A percentile compares a stretch with the other conserved stretches of the same genome.
These are phyloP conservation scores for Siniperca obscura DNA, from an alignment of 2,797 vertebrate species.

Conservation along the genomic window DNA sequence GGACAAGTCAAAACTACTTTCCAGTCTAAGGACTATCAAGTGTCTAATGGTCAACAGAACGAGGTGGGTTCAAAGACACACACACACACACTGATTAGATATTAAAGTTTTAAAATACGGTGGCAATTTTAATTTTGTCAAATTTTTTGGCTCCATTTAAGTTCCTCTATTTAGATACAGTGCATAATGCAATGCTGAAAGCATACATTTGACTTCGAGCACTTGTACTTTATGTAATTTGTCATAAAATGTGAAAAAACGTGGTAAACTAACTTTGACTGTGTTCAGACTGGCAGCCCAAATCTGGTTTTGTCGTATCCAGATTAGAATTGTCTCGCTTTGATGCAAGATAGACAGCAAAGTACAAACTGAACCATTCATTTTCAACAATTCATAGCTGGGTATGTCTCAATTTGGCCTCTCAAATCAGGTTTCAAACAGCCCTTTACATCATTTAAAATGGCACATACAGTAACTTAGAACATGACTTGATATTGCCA, in stretches of 20 bases:
- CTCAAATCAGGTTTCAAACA: not conserved
- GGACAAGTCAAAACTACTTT: constrained; percentile 64
- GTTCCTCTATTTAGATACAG: not conserved
- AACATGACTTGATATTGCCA: not conserved
- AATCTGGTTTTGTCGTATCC: not conserved
- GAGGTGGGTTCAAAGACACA: constrained; percentile 57
- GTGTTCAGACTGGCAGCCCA: not conserved
- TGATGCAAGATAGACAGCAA: not conserved
- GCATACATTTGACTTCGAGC: not conserved
- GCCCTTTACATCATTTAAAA: not conserved
- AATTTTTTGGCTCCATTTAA: not conserved
- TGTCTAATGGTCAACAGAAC: constrained; percentile 72
- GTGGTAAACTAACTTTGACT: not conserved
- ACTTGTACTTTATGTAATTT: not conserved
- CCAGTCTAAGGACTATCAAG: constrained; percentile 71
- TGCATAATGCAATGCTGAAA: not conserved
- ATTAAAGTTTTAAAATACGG: not conserved
- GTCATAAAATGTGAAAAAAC: not conserved
- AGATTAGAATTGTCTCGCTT: not conserved
- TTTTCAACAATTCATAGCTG: not conserved
- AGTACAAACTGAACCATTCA: not conserved
- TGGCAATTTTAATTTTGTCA: not conserved
- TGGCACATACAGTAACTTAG: not conserved
- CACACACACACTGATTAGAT: not conserved
- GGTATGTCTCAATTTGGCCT: not conserved